Conservation (phyloP, 2,113 vertebrate genomes). For the Scytalopus superciliaris region DNA sequence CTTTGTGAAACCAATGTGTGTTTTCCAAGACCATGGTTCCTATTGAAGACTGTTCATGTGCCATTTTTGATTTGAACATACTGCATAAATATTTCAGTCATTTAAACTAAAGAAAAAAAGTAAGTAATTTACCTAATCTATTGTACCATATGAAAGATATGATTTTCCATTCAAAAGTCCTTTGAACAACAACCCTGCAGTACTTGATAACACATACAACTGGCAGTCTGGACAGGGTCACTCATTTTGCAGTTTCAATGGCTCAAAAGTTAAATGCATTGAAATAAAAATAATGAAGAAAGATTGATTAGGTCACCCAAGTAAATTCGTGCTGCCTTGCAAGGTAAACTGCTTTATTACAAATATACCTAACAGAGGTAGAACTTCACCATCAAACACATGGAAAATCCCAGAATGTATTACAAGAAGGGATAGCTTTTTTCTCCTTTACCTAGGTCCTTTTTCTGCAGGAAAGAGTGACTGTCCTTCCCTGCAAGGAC, state of each 20-base stretch:
- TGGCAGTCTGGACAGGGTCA: neutral
- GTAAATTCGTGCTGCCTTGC: constrained; percentile 21
- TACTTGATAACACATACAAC: neutral
- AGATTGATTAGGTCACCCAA: neutral
- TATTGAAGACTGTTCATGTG: neutral
- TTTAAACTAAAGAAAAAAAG: neutral
- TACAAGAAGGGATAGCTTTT: neutral
- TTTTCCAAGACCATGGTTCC: neutral
- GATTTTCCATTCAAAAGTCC: neutral
- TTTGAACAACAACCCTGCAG: neutral
- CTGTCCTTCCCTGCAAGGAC: neutral
- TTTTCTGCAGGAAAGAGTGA: neutral
- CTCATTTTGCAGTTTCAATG: neutral
- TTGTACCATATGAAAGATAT: neutral
- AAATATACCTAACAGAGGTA: neutral
- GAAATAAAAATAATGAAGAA: neutral
- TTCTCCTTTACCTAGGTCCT: neutral
- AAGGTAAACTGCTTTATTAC: neutral
- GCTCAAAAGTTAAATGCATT: neutral
- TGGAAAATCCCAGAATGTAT: neutral
- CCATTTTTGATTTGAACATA: neutral
- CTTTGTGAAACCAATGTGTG: neutral
- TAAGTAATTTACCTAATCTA: neutral
- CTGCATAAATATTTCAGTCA: neutral
- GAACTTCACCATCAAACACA: neutral